phyloP scores from a whole-genome alignment of 2,888 invertebrate species.

The Rhimphoctona megacephalus region DNA sequence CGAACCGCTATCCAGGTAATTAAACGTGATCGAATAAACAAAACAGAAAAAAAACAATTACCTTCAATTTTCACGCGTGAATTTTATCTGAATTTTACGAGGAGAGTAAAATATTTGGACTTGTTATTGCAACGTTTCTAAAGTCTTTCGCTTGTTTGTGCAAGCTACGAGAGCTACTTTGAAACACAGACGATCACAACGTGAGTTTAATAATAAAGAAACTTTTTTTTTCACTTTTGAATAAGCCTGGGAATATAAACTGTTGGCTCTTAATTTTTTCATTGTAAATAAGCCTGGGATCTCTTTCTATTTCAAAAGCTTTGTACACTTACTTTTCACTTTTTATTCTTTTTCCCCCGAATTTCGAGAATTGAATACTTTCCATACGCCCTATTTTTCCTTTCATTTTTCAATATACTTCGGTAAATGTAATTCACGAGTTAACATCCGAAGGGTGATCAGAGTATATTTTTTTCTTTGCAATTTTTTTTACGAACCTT shows the following conservation, averaged over 20 bases:
- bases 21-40: slow-evolving; percentile 36
- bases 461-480: neutral
- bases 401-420: neutral
- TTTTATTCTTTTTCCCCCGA: neutral
- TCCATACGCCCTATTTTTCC: neutral
- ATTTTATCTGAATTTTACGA: slow-evolving; percentile 7
- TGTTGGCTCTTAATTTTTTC: neutral
- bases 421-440: neutral
- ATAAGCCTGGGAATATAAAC: neutral
- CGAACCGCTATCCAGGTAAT: slow-evolving; percentile 86
- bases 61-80: neutral
- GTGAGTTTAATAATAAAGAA: slow-evolving; percentile 79
- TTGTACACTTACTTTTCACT: neutral
- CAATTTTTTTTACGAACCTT: neutral
- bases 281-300: neutral
- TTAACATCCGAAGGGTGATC: neutral
- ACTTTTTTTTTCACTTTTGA: slow-evolving; percentile 7
- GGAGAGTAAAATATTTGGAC: neutral
- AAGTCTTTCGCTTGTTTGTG: slow-evolving; percentile 78
- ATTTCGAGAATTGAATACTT: neutral
- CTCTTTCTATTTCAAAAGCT: neutral
- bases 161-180: slow-evolving; percentile 84
- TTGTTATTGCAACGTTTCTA: slow-evolving; percentile 45
- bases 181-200: slow-evolving; percentile 83
- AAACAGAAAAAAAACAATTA: neutral